These are phyloP conservation scores for Proteles cristata DNA, from an alignment of 2,113 vertebrate species.

Conservation along the genomic window DNA sequence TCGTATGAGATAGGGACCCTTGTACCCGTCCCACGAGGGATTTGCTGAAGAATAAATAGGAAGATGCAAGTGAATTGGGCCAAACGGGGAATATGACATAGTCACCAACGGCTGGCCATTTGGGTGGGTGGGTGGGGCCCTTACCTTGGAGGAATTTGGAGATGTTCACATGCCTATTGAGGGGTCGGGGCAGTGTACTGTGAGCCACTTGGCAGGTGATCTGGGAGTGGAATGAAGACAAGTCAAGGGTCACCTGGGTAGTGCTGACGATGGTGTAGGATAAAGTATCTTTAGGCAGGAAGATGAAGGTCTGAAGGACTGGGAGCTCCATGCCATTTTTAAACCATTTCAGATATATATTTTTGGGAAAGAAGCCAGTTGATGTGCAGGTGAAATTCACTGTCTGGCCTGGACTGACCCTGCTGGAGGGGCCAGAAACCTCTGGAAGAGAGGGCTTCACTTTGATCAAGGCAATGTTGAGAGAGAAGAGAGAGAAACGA, in stretches of 20 bases:
- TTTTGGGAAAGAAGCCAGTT: conserved; percentile 38
- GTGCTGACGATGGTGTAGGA: neutral
- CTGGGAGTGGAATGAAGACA: conserved; percentile 14
- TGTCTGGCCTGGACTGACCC: accelerated
- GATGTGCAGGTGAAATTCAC: conserved; percentile 48
- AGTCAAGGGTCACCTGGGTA: neutral
- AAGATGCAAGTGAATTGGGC: neutral
- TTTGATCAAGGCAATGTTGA: neutral
- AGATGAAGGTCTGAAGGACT: accelerated
- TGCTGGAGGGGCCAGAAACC: neutral
- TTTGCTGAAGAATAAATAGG: neutral
- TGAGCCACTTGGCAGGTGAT: conserved; percentile 53
- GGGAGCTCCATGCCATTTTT: accelerated
- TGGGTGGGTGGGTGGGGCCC: neutral
- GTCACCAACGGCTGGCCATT: neutral
- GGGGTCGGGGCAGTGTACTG: neutral
- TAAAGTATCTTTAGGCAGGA: accelerated
- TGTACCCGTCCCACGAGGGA: no score
- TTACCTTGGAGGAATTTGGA: conserved; percentile 38
- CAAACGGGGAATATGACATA: neutral
- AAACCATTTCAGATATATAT: neutral
- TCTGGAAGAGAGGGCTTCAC: neutral
- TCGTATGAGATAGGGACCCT: neutral
- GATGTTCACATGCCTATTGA: neutral
- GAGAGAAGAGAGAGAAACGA: neutral